Conservation (phyloP, 2,888 invertebrate genomes). For the Dascillus cervinus region DNA sequence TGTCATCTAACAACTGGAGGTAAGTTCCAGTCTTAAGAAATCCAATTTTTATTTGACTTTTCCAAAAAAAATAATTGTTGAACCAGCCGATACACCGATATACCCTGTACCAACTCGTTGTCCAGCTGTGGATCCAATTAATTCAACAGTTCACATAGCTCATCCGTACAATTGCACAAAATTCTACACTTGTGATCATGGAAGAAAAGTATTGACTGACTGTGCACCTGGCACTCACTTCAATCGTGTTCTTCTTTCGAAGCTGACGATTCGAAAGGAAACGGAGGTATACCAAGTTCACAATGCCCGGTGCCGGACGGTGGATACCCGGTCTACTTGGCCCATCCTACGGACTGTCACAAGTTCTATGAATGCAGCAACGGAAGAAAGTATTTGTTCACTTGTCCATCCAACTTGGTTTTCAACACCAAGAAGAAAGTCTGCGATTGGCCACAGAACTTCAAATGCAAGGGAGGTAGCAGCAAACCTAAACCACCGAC, state of each 20-base stretch:
- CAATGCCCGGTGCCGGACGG: too few species aligned
- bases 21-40: too few species aligned
- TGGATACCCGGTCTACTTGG: constrained; percentile 1
- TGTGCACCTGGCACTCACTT: constrained; percentile 15
- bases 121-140: too few species aligned
- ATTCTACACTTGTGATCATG: constrained; percentile 14
- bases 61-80: too few species aligned
- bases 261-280: too few species aligned
- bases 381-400: constrained; percentile 2
- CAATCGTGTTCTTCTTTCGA: constrained; percentile 10
- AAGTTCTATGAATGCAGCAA: constrained; percentile 14
- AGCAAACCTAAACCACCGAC: neutral
- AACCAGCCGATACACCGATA: too few species aligned
- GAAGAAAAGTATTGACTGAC: constrained; percentile 3
- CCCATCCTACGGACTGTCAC: constrained; percentile 10
- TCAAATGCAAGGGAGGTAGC: neutral
- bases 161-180: constrained; percentile 13
- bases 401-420: neutral
- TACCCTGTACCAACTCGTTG: too few species aligned
- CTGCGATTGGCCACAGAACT: neutral
- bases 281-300: too few species aligned
- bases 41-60: too few species aligned
- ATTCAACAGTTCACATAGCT: too few species aligned
- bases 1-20: too few species aligned
- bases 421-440: neutral